A percentile compares a stretch with the other conserved stretches of the same genome.
phyloP scores from a whole-genome alignment of 1,140 invertebrate species.

The Harlomillsia oculata region DNA sequence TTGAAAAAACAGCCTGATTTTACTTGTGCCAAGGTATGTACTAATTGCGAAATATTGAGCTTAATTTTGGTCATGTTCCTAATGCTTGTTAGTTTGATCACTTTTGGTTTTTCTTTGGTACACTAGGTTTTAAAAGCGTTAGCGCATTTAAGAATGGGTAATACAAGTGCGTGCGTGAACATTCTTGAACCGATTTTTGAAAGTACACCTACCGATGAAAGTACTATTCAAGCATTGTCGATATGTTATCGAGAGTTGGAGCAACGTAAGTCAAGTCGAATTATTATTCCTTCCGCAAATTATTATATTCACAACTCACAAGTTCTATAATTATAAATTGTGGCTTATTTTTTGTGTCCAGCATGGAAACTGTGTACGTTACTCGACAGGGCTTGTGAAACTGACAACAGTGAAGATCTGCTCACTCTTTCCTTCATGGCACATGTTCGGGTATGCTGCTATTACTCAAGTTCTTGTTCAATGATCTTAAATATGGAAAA shows the following conservation, averaged over 20 bases:
- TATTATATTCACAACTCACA: neutral
- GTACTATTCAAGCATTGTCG: constrained; percentile 89
- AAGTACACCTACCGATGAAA: constrained; percentile 77
- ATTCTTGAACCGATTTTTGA: constrained; percentile 67
- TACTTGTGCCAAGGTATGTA: constrained; percentile 69
- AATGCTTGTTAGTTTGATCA: neutral
- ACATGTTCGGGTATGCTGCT: constrained; percentile 72
- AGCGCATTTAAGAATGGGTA: constrained; percentile 74
- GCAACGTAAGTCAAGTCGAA: constrained; percentile 38
- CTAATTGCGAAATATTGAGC: neutral
- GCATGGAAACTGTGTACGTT: constrained; percentile 77
- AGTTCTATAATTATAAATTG: neutral
- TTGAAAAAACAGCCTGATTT: constrained; percentile 83
- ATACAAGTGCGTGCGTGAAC: constrained; percentile 61
- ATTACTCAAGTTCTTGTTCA: too few species aligned
- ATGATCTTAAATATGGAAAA: too few species aligned
- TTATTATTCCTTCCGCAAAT: neutral
- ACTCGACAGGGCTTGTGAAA: constrained; percentile 77
- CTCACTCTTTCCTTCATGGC: constrained; percentile 91
- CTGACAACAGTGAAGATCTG: constrained; percentile 78
- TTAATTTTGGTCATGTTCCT: too few species aligned
- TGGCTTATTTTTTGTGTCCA: constrained; percentile 43
- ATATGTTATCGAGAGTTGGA: constrained; percentile 85
- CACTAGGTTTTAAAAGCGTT: constrained; percentile 68
- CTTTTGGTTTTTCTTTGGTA: neutral